Conservation (phyloP, 2,888 invertebrate species). For the Rhagium mordax region DNA sequence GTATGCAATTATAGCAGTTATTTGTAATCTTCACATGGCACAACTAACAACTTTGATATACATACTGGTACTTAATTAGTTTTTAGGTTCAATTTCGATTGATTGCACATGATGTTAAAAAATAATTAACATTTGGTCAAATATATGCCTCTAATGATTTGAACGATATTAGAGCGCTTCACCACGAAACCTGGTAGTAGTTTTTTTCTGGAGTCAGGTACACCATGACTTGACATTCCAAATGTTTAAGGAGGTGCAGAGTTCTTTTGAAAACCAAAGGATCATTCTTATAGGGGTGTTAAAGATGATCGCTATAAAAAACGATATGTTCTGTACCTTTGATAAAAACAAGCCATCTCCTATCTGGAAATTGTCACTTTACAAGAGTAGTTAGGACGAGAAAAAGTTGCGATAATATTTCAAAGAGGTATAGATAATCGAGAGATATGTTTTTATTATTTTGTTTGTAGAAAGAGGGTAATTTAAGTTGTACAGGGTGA, state of each 20-base stretch:
- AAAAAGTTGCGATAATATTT: constrained; percentile 18
- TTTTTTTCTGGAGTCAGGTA: constrained; percentile 2
- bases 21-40: neutral
- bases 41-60: too few relatives aligned
- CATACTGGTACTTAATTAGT: neutral
- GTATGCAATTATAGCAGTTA: too few relatives aligned
- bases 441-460: too few relatives aligned
- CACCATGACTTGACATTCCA: constrained; percentile 19
- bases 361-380: constrained; percentile 29
- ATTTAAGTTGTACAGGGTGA: too few relatives aligned
- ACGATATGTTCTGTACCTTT: neutral
- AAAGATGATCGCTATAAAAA: constrained; percentile 18
- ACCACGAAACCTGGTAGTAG: neutral
- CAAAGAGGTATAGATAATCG: too few relatives aligned
- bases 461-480: too few relatives aligned
- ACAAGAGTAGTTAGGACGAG: constrained; percentile 30
- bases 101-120: too few relatives aligned
- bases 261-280: constrained; percentile 30
- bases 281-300: constrained; percentile 3
- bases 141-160: neutral
- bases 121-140: neutral
- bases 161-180: neutral
- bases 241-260: neutral
- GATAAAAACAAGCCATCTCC: constrained; percentile 21
- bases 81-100: too few relatives aligned